Evolutionary conservation across 1,140 invertebrate genomes (phyloP).

Genomic region (Solen grandis): DNA sequence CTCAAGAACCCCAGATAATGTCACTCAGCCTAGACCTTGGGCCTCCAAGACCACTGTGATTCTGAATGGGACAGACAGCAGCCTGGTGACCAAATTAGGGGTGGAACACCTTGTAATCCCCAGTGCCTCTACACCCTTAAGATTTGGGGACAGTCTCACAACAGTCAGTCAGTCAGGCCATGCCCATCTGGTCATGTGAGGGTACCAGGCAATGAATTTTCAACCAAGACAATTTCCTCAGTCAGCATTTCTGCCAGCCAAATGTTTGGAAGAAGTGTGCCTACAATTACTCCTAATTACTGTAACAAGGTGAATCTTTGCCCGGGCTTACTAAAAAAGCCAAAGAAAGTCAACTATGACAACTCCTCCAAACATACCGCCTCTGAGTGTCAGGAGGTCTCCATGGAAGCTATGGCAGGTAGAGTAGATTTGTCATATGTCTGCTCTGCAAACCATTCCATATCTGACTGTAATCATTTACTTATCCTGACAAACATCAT

Average conservation of each 20-base stretch:
- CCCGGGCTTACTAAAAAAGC: not conserved
- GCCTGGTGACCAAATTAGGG: not conserved
- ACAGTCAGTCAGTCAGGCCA: constrained; percentile 1
- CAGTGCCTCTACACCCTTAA: no score
- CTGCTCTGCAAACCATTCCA: no score
- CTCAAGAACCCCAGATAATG: not conserved
- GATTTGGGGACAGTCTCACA: no score
- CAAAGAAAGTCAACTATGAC: constrained; percentile 83
- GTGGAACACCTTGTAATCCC: constrained; percentile 2
- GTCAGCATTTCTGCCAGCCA: not conserved
- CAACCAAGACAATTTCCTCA: constrained; percentile 5
- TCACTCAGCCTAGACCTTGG: not conserved
- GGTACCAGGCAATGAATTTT: constrained; percentile 8
- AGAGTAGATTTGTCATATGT: not conserved
- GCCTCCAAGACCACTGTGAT: not conserved
- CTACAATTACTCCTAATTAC: constrained; percentile 17
- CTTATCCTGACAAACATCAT: no score
- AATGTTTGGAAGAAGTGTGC: not conserved
- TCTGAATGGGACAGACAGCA: constrained; percentile 22
- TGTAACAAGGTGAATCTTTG: constrained; percentile 4
- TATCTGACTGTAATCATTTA: no score
- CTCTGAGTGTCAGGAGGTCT: constrained; percentile 90
- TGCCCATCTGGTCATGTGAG: constrained; percentile 13
- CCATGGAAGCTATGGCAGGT: constrained; percentile 85
- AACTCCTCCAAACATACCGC: constrained; percentile 90